These are phyloP conservation scores for Catostomus latipinnis DNA, from an alignment of 2,797 vertebrate species.

Conservation along the genomic window DNA sequence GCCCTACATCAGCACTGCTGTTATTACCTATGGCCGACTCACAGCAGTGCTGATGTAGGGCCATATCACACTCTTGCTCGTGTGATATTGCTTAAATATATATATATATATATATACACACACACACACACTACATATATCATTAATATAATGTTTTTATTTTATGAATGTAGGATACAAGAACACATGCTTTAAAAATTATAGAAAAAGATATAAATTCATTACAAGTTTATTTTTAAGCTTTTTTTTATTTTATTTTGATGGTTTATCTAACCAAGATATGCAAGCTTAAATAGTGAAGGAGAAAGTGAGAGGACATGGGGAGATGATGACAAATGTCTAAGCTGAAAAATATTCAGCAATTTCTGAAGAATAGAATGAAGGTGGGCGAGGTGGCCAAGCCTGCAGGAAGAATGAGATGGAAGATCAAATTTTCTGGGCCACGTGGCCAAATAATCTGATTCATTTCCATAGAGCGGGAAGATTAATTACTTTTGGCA, in stretches of 20 bases:
- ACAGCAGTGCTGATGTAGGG: no score
- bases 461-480: constrained; percentile 74
- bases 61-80: no score
- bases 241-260: background rate
- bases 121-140: no score
- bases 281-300: background rate
- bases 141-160: no score
- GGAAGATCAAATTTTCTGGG: constrained; percentile 67
- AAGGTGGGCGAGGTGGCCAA: constrained; percentile 36
- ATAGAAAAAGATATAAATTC: background rate
- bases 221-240: background rate
- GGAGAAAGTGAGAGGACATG: constrained; percentile 15
- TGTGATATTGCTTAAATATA: no score
- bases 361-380: constrained; percentile 29
- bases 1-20: no score
- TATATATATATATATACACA: no score
- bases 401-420: constrained; percentile 48
- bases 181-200: no score
- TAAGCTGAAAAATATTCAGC: background rate
- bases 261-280: background rate
- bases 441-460: constrained; percentile 72
- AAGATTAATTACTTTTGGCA: constrained; percentile 80
- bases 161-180: no score
- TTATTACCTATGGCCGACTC: no score
- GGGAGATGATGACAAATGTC: constrained; percentile 22